A percentile compares a stretch with the other conserved stretches of the same genome.
phyloP scores from a whole-genome alignment of 2,888 invertebrate species.

The Drosophila melanosoma region DNA sequence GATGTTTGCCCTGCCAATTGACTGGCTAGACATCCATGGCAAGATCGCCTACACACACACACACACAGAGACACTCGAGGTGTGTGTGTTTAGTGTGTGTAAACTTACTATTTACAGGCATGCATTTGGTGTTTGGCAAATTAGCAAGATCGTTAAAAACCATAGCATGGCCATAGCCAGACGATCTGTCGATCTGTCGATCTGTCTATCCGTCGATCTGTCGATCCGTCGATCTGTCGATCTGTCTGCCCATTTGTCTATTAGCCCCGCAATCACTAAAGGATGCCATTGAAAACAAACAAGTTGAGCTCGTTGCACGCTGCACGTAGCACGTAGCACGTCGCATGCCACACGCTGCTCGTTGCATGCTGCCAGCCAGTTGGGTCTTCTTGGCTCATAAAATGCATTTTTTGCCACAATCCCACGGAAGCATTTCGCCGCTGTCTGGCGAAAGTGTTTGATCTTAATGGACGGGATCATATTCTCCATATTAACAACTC shows the following conservation, averaged over 20 bases:
- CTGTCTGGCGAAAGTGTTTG: constrained; percentile 70
- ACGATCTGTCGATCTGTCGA: not conserved
- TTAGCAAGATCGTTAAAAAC: constrained; percentile 76
- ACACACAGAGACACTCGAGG: not conserved
- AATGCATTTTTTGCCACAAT: constrained; percentile 53
- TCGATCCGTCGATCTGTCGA: constrained; percentile 1
- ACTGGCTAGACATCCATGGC: constrained; percentile 48
- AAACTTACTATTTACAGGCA: constrained; percentile 58
- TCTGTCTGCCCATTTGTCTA: constrained; percentile 16
- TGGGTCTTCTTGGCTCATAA: constrained; percentile 53
- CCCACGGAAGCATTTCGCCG: constrained; percentile 62
- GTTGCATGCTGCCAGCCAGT: constrained; percentile 39
- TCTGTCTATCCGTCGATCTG: constrained; percentile 4
- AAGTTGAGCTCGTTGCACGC: constrained; percentile 38
- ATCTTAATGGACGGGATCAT: constrained; percentile 60
- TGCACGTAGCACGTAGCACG: constrained; percentile 6
- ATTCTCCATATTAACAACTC: not conserved
- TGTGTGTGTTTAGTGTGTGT: constrained; percentile 55
- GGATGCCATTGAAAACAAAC: constrained; percentile 79
- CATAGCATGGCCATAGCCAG: constrained; percentile 48
- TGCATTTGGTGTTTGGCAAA: constrained; percentile 72
- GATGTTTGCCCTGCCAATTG: constrained; percentile 72
- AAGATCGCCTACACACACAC: constrained; percentile 46
- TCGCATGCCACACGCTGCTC: not conserved
- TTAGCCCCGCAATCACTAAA: constrained; percentile 53